Evolutionary conservation across 2,113 vertebrate genomes (phyloP), one percentile per base, ranked within the genome.

Genomic region (Sapayoa aenigma): DNA sequence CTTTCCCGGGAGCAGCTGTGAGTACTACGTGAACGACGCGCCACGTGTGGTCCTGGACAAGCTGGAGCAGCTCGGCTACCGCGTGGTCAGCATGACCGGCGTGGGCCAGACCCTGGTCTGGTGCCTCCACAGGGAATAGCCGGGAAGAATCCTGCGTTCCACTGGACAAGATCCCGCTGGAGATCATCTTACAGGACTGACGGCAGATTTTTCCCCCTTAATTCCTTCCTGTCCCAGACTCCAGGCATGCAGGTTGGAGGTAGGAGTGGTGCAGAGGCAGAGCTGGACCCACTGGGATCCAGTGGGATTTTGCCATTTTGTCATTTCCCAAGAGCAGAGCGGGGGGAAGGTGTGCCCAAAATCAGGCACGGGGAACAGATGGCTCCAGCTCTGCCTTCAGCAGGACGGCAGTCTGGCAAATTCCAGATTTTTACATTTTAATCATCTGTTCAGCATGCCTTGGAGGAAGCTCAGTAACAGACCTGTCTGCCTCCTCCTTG

Each of bases 101-200:
- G 98, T 99, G 93, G 99, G 99, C 42, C 99, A 99, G 98, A 99
- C 99, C 0, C 90, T 99, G 96, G 99, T 99, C 92, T 99, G 99
- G 99, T 99, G 99, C 96, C 98, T 99, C 56, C 98, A 99, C 96
- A 99, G 98, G 96, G 98, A 99, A 65, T 97, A 97, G 89, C 24
- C 3, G 23, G 55, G 18, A 37, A 22, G 60, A 25, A 59, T 35
- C 9, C 15, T 3, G 63, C 12, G 0, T 46, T 66, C 87, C 71
- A 21, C 42, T 0, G 2, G 35, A 33, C 10, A 5, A 12, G 56
- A 28, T 28, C 66, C 53, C 55, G 60, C 83, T 15, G 65, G 75
- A 47, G 9, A 73, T 35, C 53, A 2, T 4, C 91, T 67, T 22
- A 5, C 4, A 30, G 50, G 44, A 71, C 46, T 4, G 13, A 49